Evolutionary conservation across 2,888 invertebrate genomes (phyloP), one percentile per base, ranked within the genome.

Genomic region (Elegia similella): DNA sequence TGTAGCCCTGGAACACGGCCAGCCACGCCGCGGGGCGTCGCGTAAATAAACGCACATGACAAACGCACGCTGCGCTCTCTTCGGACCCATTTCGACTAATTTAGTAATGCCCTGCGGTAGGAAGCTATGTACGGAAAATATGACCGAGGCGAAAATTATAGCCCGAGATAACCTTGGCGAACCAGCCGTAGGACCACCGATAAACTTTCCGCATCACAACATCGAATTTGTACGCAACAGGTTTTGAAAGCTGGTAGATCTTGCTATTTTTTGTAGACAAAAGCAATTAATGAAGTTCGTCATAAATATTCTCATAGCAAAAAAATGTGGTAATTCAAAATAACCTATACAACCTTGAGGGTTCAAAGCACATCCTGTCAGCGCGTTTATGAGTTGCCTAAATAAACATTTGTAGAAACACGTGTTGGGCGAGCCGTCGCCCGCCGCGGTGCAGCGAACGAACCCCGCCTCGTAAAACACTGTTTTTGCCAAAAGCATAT

Each of bases 291-390:
- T 56, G 30, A 48, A 48, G 10, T 47, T 29, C 32, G 32, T 47
- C 38, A 17, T 46, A 38, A 56, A 29, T 17, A 12, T 44, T 8
- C 7, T 10, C 13, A n/a, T 38, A 38, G 38, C n/a, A 38, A 61
- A 65, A 68, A 65, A 63, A 67, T 52, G 62, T 59, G 48, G 54
- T 59, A 74, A 72, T 78, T 82, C 71, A 64, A 80, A 85, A 79
- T 82, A 83, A 80, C 75, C 74, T 78, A 61, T 71, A 71, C 77
- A 88, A 88, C 88, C 89, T 89, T 89, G 88, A 85, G 77, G 80
- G 86, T 86, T 88, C 84, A 85, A 70, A 84, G 83, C 83, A 85
- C 84, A 88, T 88, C 88, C 88, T 86, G 89, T 76, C 82, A 80
- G 78, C 73, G 77, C 69, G 76, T 79, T 87, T 87, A 88, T 82